Percentiles rank a stretch among this genome's conserved stretches.
Evolutionary conservation across 2,113 vertebrate genomes (phyloP).

Genomic region (Alouatta palliata): DNA sequence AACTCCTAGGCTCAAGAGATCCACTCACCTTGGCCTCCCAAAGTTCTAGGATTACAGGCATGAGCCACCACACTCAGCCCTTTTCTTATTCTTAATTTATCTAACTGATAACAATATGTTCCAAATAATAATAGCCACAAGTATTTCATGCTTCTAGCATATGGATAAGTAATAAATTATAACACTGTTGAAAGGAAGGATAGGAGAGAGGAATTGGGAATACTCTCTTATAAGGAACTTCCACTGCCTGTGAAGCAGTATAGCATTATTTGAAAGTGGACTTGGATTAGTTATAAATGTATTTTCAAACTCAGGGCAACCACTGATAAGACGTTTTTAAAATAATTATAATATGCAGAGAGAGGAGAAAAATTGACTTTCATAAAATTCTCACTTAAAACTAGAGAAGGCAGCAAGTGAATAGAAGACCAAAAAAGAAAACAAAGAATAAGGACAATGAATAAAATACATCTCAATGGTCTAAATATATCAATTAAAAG

Average conservation of each 20-base stretch:
- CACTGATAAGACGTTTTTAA: neutral
- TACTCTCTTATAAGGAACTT: neutral
- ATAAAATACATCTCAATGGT: neutral
- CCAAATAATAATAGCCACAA: neutral
- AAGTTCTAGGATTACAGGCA: too few relatives aligned
- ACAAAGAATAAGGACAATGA: neutral
- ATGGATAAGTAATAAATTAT: neutral
- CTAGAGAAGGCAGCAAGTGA: neutral
- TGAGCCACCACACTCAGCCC: too few relatives aligned
- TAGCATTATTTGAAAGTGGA: neutral
- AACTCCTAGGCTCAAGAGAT: too few relatives aligned
- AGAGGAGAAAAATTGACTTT: neutral
- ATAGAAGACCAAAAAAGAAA: neutral
- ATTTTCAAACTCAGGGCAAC: neutral
- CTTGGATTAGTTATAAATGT: neutral
- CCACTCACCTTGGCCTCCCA: too few relatives aligned
- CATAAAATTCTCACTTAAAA: neutral
- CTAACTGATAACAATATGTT: neutral
- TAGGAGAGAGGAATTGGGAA: neutral
- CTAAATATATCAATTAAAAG: neutral
- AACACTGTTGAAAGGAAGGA: neutral
- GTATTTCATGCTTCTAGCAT: neutral
- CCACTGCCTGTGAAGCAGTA: neutral
- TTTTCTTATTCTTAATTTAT: conserved; percentile 12
- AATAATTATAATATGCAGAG: neutral